Evolutionary conservation across 2,113 vertebrate species (phyloP).

Genomic region (Poicephalus meyeri): DNA sequence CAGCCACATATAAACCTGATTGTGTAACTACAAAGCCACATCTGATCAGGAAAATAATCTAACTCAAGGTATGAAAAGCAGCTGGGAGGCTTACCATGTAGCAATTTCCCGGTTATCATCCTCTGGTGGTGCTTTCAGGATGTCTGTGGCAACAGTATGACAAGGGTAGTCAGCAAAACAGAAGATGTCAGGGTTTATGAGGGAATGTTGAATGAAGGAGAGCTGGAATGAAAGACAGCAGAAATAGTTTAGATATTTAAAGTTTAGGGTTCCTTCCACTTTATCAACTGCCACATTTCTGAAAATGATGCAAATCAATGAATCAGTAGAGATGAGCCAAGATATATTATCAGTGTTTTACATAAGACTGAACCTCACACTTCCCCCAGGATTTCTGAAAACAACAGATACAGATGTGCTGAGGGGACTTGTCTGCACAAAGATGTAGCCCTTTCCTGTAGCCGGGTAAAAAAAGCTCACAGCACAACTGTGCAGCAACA

Average conservation of each 20-base stretch:
- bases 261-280: neutral
- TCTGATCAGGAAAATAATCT: neutral
- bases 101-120: conserved; percentile 99
- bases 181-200: conserved; percentile 97
- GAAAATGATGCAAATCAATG: too few species aligned
- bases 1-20: neutral
- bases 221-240: conserved; percentile 74
- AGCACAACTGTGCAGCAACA: neutral
- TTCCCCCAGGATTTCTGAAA: neutral
- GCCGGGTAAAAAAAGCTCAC: neutral
- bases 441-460: too few species aligned
- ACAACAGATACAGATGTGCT: fast-evolving
- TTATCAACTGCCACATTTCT: neutral
- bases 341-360: too few species aligned
- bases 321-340: neutral
- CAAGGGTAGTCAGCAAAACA: conserved; percentile 98
- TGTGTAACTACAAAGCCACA: neutral
- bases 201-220: conserved; percentile 97
- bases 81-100: conserved; percentile 84
- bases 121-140: conserved; percentile 98
- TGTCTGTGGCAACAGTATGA: conserved; percentile 95
- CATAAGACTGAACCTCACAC: neutral
- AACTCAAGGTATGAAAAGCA: neutral
- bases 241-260: neutral
- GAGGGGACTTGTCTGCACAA: neutral